phyloP scores from a whole-genome alignment of 2,888 invertebrate species.

The Pseudococcus viburni region DNA sequence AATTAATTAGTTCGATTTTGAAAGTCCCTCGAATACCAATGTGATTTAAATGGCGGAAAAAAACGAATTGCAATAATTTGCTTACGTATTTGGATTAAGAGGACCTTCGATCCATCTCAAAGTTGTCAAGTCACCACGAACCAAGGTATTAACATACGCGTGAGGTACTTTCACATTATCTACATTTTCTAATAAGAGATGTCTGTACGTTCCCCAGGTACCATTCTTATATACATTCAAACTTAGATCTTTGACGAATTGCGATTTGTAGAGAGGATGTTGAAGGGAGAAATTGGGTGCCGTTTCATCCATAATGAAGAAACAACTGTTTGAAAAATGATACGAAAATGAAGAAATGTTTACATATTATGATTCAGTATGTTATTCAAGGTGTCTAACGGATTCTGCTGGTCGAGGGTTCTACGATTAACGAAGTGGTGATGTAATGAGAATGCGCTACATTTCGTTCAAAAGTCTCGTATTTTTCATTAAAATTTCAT shows the following conservation, averaged over 20 bases:
- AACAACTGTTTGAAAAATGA: constrained; percentile 72
- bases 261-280: constrained; percentile 78
- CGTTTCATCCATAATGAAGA: constrained; percentile 76
- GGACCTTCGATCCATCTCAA: constrained; percentile 86
- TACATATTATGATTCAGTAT: no score
- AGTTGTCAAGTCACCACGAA: constrained; percentile 89
- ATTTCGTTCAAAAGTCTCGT: no score
- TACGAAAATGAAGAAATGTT: no score
- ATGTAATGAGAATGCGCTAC: no score
- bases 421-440: no score
- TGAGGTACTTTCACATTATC: constrained; percentile 75
- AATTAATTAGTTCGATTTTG: neutral
- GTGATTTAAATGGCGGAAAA: neutral
- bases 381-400: no score
- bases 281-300: constrained; percentile 79
- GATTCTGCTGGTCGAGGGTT: no score
- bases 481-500: no score
- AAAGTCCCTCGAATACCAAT: neutral
- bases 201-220: constrained; percentile 88
- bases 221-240: constrained; percentile 83
- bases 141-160: constrained; percentile 82
- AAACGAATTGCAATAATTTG: neutral
- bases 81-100: constrained; percentile 63
- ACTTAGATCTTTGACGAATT: constrained; percentile 81
- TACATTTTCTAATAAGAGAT: constrained; percentile 78